A percentile compares a stretch with the other conserved stretches of the same genome.
Conservation (phyloP, 2,113 vertebrate species). For the Ceyx margarethae region DNA sequence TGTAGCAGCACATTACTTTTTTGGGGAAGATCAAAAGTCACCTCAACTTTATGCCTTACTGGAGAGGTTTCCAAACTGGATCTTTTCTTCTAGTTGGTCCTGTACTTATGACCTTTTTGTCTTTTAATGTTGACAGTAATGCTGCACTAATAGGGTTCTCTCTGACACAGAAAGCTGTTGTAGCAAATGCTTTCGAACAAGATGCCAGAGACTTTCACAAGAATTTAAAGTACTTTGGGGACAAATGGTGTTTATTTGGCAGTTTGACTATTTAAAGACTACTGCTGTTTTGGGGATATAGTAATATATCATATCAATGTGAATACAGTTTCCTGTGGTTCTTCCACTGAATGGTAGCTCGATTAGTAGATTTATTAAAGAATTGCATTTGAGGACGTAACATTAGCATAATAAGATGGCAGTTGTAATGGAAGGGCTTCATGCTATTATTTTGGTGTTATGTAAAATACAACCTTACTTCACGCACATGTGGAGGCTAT, state of each 20-base stretch:
- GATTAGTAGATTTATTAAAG: neutral
- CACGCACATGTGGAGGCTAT: neutral
- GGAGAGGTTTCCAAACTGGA: slow-evolving; percentile 85
- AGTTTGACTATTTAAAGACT: neutral
- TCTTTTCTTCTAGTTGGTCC: slow-evolving; percentile 90
- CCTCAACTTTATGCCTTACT: slow-evolving; percentile 78
- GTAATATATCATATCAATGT: neutral
- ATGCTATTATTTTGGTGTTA: neutral
- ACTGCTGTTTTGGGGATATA: slow-evolving; percentile 13
- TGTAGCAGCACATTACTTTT: slow-evolving; percentile 89
- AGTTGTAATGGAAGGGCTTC: neutral
- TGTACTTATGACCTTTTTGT: slow-evolving; percentile 89
- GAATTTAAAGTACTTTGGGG: neutral
- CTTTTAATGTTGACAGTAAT: slow-evolving; percentile 57
- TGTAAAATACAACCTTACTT: neutral
- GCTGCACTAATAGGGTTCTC: neutral
- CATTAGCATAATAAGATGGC: neutral
- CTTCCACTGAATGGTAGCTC: neutral
- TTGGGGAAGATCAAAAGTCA: slow-evolving; percentile 85
- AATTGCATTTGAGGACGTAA: neutral
- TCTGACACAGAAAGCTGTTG: neutral
- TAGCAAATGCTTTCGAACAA: neutral
- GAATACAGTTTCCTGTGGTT: neutral
- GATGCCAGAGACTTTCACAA: neutral
- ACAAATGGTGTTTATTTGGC: slow-evolving; percentile 19